Evolutionary conservation across 35 echinoderm and acorn worm genomes (phyloP).

Genomic region (Amphiura filiformis): DNA sequence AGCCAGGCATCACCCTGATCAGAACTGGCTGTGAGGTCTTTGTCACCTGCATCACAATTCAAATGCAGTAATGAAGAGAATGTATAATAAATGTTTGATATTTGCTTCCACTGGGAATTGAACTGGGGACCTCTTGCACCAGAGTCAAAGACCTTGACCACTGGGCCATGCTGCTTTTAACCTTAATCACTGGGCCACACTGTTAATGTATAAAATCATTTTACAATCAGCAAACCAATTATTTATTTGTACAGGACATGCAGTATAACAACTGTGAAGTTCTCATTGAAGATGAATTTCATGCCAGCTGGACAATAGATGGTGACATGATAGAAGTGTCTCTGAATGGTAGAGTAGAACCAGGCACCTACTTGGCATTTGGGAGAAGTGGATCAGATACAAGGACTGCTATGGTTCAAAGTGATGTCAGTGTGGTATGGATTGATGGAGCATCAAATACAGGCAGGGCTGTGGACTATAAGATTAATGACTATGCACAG

Average conservation of each 20-base stretch:
- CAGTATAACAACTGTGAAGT: conserved; percentile 73
- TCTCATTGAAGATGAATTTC: conserved; percentile 53
- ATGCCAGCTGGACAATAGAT: conserved; percentile 71
- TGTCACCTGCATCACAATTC: too few species aligned
- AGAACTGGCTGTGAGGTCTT: too few species aligned
- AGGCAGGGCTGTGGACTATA: conserved; percentile 48
- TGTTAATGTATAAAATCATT: too few species aligned
- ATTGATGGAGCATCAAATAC: conserved; percentile 14
- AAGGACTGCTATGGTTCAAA: conserved; percentile 39
- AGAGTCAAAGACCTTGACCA: too few species aligned
- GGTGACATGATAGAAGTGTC: conserved; percentile 40
- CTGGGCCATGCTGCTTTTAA: too few species aligned
- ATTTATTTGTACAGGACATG: conserved; percentile 9
- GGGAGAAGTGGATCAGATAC: conserved; percentile 72
- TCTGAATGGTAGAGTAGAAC: conserved; percentile 42
- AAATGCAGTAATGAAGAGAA: too few species aligned
- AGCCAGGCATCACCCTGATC: too few species aligned
- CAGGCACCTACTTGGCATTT: conserved; percentile 66
- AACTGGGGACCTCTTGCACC: too few species aligned
- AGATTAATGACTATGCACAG: conserved; percentile 46
- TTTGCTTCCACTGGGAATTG: too few species aligned
- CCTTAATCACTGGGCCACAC: too few species aligned
- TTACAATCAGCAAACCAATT: too few species aligned
- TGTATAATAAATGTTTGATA: too few species aligned
- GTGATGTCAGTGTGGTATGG: conserved; percentile 79